phyloP scores from a whole-genome alignment of 1,140 invertebrate species.

The Philaenus spumarius region DNA sequence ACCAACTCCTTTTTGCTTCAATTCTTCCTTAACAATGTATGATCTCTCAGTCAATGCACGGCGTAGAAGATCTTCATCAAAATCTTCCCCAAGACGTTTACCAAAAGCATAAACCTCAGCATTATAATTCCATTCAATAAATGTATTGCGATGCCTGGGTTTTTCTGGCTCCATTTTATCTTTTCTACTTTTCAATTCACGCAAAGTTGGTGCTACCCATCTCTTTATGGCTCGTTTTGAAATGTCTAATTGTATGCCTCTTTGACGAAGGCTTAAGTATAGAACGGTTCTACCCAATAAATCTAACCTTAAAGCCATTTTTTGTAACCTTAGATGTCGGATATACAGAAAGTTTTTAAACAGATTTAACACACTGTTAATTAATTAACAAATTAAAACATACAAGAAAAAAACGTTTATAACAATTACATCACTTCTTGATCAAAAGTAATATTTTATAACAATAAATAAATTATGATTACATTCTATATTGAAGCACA shows the following conservation, averaged over 20 bases:
- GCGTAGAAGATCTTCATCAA: slow-evolving; percentile 59
- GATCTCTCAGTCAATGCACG: slow-evolving; percentile 73
- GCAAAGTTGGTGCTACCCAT: slow-evolving; percentile 49
- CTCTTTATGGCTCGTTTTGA: slow-evolving; percentile 33
- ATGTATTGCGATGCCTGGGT: slow-evolving; percentile 48
- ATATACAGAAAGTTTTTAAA: no score
- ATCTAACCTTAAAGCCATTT: no score
- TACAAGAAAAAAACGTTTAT: no score
- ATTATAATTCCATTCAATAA: slow-evolving; percentile 80
- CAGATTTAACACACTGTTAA: no score
- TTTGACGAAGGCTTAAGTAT: no score
- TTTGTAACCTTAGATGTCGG: slow-evolving; percentile 6
- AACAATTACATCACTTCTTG: no score
- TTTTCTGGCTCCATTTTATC: slow-evolving; percentile 35
- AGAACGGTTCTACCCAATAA: no score
- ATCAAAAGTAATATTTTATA: no score
- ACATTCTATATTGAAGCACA: no score
- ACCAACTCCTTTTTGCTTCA: slow-evolving; percentile 58
- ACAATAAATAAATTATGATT: no score
- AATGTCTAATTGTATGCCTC: no score
- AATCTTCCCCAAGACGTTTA: slow-evolving; percentile 75
- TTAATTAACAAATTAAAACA: no score
- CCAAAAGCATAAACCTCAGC: slow-evolving; percentile 85
- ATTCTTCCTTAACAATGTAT: slow-evolving; percentile 65
- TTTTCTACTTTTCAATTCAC: slow-evolving; percentile 41